phyloP scores from a whole-genome alignment of 2,797 vertebrate species.

The Rallus crepitans region DNA sequence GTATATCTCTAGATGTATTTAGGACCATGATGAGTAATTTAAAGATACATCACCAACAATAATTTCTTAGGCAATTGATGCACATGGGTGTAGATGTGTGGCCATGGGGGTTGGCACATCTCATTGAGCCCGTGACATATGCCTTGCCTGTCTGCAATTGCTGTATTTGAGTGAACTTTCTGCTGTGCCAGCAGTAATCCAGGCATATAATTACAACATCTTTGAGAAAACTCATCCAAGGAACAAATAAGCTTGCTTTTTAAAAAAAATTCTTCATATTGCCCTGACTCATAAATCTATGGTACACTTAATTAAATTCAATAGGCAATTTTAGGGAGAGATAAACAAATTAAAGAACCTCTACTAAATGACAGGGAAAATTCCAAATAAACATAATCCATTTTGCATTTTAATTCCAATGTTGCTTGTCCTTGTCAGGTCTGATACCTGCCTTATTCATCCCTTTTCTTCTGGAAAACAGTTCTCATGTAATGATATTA shows the following conservation, averaged over 20 bases:
- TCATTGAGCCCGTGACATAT: background rate
- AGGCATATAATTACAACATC: conserved; percentile 55
- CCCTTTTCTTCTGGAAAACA: background rate
- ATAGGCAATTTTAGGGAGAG: conserved; percentile 46
- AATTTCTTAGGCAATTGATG: background rate
- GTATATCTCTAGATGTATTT: background rate
- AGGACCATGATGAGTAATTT: background rate
- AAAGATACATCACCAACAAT: background rate
- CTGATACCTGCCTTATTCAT: background rate
- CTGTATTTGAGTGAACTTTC: conserved; percentile 16
- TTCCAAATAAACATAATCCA: conserved; percentile 51
- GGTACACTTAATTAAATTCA: conserved; percentile 68
- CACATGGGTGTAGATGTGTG: background rate
- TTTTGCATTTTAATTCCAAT: conserved; percentile 55
- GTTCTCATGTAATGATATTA: background rate
- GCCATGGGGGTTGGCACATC: background rate
- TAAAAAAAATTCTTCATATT: conserved; percentile 21
- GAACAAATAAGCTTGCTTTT: conserved; percentile 47
- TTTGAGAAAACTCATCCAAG: conserved; percentile 28
- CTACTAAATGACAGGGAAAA: conserved; percentile 41
- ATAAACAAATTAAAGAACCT: conserved; percentile 64
- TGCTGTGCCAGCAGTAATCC: conserved; percentile 46
- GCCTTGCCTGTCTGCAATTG: background rate
- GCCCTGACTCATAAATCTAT: conserved; percentile 55
- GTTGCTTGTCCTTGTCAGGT: background rate